A percentile compares a stretch with the other conserved stretches of the same genome.
These are phyloP conservation scores for Tretioscincus oriximinensis DNA, from an alignment of 2,113 vertebrate genomes.

Conservation along the genomic window DNA sequence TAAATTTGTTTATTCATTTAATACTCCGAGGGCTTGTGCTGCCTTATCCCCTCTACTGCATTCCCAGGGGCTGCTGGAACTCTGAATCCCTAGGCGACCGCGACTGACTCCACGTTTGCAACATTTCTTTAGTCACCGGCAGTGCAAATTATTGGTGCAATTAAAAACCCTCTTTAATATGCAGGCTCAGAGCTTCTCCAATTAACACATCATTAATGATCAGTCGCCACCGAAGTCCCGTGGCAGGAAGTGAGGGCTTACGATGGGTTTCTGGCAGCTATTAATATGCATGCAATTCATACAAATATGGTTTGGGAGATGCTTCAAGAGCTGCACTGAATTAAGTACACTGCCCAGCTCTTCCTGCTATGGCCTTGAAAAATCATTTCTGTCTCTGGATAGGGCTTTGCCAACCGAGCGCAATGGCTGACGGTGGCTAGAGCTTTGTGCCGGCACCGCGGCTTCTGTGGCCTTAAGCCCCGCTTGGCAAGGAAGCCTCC, in stretches of 20 bases:
- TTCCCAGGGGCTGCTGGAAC: not conserved
- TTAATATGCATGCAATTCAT: constrained; percentile 36
- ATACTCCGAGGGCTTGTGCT: not conserved
- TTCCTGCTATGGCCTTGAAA: not conserved
- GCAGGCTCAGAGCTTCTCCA: constrained; percentile 24
- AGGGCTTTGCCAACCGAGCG: no score
- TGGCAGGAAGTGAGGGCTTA: constrained; percentile 1
- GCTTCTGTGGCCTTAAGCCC: no score
- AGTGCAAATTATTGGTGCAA: constrained; percentile 34
- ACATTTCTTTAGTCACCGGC: not conserved
- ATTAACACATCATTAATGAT: constrained; percentile 49
- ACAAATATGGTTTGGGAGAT: not conserved
- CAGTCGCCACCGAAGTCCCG: constrained; percentile 20
- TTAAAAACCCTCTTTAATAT: constrained; percentile 32
- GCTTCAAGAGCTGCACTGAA: not conserved
- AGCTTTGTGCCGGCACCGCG: no score
- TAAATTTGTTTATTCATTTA: no score
- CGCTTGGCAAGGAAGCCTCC: no score
- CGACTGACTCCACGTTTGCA: not conserved
- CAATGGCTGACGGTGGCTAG: no score
- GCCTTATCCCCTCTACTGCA: no score
- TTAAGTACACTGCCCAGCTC: not conserved
- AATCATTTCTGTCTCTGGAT: no score
- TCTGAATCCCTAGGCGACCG: not conserved
- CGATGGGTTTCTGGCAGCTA: constrained; percentile 11